Percentiles rank a stretch among this genome's conserved stretches.
phyloP scores from a whole-genome alignment of 1,140 invertebrate species.

The Drosophila tropicalis region DNA sequence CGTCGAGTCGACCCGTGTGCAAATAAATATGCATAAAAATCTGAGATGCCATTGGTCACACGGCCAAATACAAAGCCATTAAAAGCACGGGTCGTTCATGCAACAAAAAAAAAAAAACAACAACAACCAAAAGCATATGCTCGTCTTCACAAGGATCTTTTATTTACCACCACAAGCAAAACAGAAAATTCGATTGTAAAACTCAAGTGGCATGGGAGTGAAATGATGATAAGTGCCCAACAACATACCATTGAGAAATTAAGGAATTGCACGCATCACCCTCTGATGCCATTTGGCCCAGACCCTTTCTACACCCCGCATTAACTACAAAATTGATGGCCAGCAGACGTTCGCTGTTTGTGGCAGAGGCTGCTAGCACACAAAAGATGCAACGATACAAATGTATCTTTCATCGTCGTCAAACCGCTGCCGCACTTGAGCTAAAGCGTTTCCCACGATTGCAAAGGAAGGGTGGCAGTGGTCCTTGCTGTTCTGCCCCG shows the following conservation, averaged over 20 bases:
- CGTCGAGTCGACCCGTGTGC: not conserved
- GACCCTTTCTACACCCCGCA: conserved; percentile 18
- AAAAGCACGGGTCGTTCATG: conserved; percentile 42
- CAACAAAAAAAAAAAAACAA: not conserved
- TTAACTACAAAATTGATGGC: conserved; percentile 71
- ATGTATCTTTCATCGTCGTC: conserved; percentile 70
- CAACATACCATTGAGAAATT: conserved; percentile 67
- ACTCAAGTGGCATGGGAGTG: conserved; percentile 61
- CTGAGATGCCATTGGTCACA: conserved; percentile 62
- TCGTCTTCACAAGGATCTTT: conserved; percentile 69
- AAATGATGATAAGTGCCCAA: conserved; percentile 61
- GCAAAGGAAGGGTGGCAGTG: conserved; percentile 62
- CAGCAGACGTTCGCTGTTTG: conserved; percentile 74
- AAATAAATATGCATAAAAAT: conserved; percentile 77
- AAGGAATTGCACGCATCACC: conserved; percentile 67
- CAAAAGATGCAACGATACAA: conserved; percentile 43
- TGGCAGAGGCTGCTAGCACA: conserved; percentile 40
- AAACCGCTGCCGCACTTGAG: conserved; percentile 67
- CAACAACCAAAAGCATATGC: conserved; percentile 59
- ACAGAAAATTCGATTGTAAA: conserved; percentile 61
- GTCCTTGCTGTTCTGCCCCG: conserved; percentile 48
- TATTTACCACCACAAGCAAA: conserved; percentile 29
- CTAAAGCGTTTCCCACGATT: conserved; percentile 64
- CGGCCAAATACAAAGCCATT: conserved; percentile 69
- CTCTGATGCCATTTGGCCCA: conserved; percentile 2